These are phyloP conservation scores for Phrynosoma blainvillii DNA, from an alignment of 2,113 vertebrate genomes.

Conservation along the genomic window DNA sequence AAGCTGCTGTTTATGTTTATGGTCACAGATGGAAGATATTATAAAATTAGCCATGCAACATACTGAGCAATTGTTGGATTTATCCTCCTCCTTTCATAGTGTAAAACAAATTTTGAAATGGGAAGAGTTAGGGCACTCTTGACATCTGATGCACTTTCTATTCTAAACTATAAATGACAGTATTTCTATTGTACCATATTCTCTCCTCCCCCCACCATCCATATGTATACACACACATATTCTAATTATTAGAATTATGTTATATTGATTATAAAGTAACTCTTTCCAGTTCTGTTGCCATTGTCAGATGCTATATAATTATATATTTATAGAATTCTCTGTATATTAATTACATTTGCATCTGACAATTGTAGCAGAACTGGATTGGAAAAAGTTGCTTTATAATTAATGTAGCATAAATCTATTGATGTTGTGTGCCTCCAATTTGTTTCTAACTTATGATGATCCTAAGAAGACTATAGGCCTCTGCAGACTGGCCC, in stretches of 20 bases:
- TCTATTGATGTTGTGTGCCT: background rate
- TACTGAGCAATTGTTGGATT: background rate
- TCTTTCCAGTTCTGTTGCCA: background rate
- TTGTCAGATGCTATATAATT: background rate
- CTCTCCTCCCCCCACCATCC: background rate
- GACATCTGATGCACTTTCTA: fast-evolving
- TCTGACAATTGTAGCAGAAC: no score
- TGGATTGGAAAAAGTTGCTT: no score
- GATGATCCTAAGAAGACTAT: no score
- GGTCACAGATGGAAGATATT: slow-evolving; percentile 4
- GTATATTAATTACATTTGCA: no score
- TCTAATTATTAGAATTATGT: background rate
- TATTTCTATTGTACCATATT: background rate
- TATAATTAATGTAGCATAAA: no score
- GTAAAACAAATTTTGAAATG: background rate
- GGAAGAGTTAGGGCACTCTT: background rate
- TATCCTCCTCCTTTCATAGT: fast-evolving
- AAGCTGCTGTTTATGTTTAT: slow-evolving; percentile 13
- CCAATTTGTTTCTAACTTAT: no score
- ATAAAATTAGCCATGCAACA: background rate
- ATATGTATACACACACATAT: background rate
- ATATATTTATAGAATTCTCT: background rate
- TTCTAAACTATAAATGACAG: background rate
- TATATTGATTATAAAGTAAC: background rate
- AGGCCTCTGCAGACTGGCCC: no score